These are phyloP conservation scores for Drosophila melanosoma DNA, from an alignment of 2,888 invertebrate genomes.

Conservation along the genomic window DNA sequence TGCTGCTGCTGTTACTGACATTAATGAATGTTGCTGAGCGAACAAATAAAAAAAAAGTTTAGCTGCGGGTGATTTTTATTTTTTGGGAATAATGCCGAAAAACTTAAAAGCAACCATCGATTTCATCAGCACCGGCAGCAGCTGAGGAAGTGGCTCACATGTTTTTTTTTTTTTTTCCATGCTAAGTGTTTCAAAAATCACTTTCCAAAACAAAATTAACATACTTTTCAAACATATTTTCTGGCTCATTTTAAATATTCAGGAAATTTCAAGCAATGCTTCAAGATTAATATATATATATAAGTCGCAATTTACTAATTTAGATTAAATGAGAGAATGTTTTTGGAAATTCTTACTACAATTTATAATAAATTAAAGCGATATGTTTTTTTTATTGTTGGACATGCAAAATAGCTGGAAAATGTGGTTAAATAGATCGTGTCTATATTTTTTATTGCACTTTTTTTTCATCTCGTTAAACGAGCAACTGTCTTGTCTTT, in stretches of 20 bases:
- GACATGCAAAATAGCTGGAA: conserved; percentile 27
- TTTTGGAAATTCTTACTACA: background rate
- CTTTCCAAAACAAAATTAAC: conserved; percentile 7
- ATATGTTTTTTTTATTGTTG: background rate
- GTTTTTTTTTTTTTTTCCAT: conserved; percentile 1
- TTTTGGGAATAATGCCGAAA: conserved; percentile 37
- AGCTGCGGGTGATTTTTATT: conserved; percentile 76
- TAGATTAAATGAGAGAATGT: background rate
- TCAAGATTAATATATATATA: background rate
- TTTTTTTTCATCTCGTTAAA: conserved; percentile 43
- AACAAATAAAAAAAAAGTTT: conserved; percentile 17
- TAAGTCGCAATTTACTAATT: background rate
- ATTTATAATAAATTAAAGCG: background rate
- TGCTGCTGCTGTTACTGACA: conserved; percentile 65
- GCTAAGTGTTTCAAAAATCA: conserved; percentile 25
- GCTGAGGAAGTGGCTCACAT: conserved; percentile 19
- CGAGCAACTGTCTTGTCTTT: conserved; percentile 13
- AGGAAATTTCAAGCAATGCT: background rate
- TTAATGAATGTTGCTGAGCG: conserved; percentile 70
- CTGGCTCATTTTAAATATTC: background rate
- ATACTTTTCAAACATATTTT: conserved; percentile 1
- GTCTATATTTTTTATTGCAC: conserved; percentile 5
- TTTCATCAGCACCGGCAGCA: conserved; percentile 14
- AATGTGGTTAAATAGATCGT: conserved; percentile 36
- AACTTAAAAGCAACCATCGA: conserved; percentile 55